These are phyloP conservation scores for Turnix velox DNA, from an alignment of 2,113 vertebrate species.

Conservation along the genomic window DNA sequence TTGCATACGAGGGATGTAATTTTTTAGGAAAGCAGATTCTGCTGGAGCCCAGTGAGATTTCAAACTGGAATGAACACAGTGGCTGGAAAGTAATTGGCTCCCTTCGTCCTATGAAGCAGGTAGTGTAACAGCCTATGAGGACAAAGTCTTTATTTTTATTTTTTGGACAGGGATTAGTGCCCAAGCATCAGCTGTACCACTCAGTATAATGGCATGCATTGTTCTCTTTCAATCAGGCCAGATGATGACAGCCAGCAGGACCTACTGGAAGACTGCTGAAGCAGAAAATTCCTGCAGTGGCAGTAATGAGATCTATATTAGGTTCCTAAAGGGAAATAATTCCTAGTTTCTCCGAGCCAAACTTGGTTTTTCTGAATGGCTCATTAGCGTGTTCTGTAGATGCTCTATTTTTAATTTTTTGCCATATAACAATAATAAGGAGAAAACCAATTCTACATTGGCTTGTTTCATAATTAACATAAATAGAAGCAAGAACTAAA, in stretches of 20 bases:
- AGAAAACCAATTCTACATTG: background rate
- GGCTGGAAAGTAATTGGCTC: conserved; percentile 84
- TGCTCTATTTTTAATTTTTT: background rate
- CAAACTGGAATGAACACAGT: conserved; percentile 77
- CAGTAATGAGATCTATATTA: background rate
- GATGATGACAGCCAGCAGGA: background rate
- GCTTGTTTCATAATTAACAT: background rate
- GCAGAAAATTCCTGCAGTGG: background rate
- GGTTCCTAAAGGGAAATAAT: background rate
- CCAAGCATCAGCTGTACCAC: background rate
- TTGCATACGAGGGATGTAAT: conserved; percentile 80
- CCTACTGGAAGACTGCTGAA: background rate
- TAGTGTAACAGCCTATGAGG: background rate
- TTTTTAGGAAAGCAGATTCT: conserved; percentile 84
- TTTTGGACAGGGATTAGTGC: background rate
- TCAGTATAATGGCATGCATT: background rate
- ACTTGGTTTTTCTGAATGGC: background rate
- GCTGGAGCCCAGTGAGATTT: conserved; percentile 71
- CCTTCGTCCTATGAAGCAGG: conserved; percentile 81
- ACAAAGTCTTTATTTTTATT: background rate
- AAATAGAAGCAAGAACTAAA: background rate
- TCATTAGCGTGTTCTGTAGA: background rate
- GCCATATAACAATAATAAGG: background rate
- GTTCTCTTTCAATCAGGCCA: background rate
- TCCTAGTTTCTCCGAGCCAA: background rate